Percentiles rank a stretch among this genome's conserved stretches.
Evolutionary conservation across 2,888 invertebrate genomes (phyloP).

Genomic region (Nomada goodeniana): DNA sequence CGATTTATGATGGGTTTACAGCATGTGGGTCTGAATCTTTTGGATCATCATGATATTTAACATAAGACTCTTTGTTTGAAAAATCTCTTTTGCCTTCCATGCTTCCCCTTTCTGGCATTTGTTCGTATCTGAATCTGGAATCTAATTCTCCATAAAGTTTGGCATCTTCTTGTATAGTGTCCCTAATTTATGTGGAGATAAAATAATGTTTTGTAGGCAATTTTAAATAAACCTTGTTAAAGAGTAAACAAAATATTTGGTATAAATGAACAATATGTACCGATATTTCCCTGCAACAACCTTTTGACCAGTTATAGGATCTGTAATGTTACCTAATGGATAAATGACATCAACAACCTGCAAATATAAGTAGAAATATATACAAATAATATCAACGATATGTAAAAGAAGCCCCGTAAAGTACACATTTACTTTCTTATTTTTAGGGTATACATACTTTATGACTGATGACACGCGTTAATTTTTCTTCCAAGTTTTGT

Average conservation of each 20-base stretch:
- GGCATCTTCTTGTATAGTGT: constrained; percentile 89
- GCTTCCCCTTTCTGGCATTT: constrained; percentile 92
- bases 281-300: constrained; percentile 90
- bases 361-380: constrained; percentile 2
- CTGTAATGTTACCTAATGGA: constrained; percentile 93
- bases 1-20: constrained; percentile 77
- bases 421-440: not conserved
- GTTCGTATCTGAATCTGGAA: constrained; percentile 90
- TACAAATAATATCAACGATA: not conserved
- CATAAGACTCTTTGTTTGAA: constrained; percentile 90
- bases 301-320: constrained; percentile 93
- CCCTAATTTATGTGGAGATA: constrained; percentile 83
- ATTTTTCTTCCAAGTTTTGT: constrained; percentile 89
- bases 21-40: constrained; percentile 90
- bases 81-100: constrained; percentile 93
- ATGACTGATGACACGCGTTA: constrained; percentile 92
- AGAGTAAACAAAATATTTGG: constrained; percentile 1
- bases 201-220: constrained; percentile 7
- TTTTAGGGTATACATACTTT: constrained; percentile 82
- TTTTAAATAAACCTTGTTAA: not conserved
- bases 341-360: constrained; percentile 91
- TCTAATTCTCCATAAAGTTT: constrained; percentile 89
- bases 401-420: not conserved
- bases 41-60: constrained; percentile 92
- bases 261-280: constrained; percentile 71